phyloP scores from a whole-genome alignment of 2,888 invertebrate genomes.

The Nomada fabriciana region DNA sequence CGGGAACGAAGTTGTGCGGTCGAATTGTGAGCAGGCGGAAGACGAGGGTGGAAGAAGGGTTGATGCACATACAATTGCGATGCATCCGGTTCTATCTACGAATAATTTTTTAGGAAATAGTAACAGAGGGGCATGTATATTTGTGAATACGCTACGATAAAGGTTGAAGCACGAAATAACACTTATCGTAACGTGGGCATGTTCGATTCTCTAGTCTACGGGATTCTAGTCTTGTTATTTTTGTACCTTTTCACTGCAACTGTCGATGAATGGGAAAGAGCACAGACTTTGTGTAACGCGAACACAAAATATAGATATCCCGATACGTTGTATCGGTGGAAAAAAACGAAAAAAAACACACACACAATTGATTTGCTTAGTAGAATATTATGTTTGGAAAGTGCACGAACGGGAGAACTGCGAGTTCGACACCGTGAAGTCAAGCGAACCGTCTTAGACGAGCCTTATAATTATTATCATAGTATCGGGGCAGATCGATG shows the following conservation, averaged over 20 bases:
- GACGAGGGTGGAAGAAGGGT: too few species aligned
- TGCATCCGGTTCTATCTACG: too few species aligned
- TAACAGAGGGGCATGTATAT: background rate
- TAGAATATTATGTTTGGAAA: slow-evolving; percentile 11
- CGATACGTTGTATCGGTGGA: slow-evolving; percentile 5
- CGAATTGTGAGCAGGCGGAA: too few species aligned
- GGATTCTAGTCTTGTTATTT: slow-evolving; percentile 73
- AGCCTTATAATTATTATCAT: slow-evolving; percentile 13
- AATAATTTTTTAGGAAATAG: background rate
- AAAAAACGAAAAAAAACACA: too few species aligned
- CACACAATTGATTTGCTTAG: slow-evolving; percentile 11
- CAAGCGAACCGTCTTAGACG: slow-evolving; percentile 3
- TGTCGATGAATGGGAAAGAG: slow-evolving; percentile 34
- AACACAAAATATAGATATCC: background rate
- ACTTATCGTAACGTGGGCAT: slow-evolving; percentile 25
- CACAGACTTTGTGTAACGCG: slow-evolving; percentile 26
- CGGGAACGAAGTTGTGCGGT: too few species aligned
- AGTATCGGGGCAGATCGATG: background rate
- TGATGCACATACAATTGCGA: too few species aligned
- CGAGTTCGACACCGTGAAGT: background rate
- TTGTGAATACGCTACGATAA: too few species aligned
- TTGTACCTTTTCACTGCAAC: slow-evolving; percentile 73
- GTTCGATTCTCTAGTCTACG: slow-evolving; percentile 54
- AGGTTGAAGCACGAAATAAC: too few species aligned
- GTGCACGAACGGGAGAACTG: background rate